These are phyloP conservation scores for Leptodactylus fuscus DNA, from an alignment of 2,113 vertebrate species.

Conservation along the genomic window DNA sequence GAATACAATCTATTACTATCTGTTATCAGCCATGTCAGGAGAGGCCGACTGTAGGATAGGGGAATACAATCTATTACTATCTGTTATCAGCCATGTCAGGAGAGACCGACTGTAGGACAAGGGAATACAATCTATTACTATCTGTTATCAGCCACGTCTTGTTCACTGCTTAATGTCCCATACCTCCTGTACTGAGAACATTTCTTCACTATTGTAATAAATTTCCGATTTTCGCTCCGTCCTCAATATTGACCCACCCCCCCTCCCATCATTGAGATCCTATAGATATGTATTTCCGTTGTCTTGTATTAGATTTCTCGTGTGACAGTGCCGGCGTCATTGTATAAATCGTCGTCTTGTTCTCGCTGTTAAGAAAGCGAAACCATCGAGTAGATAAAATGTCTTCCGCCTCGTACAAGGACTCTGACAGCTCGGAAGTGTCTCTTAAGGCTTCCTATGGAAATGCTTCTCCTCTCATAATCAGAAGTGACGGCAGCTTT, in stretches of 20 bases:
- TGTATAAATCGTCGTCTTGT: not conserved
- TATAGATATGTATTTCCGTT: not conserved
- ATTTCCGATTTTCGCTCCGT: too few relatives aligned
- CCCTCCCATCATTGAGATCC: not conserved
- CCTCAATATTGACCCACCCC: too few relatives aligned
- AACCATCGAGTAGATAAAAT: constrained; percentile 56
- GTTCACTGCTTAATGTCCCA: too few relatives aligned
- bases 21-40: too few relatives aligned
- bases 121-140: not conserved
- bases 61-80: too few relatives aligned
- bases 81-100: too few relatives aligned
- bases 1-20: too few relatives aligned
- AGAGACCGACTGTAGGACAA: too few relatives aligned
- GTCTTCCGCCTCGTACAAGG: constrained; percentile 19
- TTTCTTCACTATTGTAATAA: too few relatives aligned
- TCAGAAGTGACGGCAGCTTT: constrained; percentile 69
- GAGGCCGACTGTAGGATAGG: too few relatives aligned
- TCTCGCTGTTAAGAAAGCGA: not conserved
- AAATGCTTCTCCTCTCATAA: constrained; percentile 69
- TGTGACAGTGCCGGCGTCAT: not conserved
- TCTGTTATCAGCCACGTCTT: not conserved
- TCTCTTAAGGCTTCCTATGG: constrained; percentile 65
- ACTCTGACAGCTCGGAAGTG: constrained; percentile 69
- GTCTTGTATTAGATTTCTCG: not conserved
- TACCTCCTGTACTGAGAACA: too few relatives aligned